Base-by-base conservation (phyloP, 2,888 invertebrate genomes). In the Drosophila paramelanica region DNA sequence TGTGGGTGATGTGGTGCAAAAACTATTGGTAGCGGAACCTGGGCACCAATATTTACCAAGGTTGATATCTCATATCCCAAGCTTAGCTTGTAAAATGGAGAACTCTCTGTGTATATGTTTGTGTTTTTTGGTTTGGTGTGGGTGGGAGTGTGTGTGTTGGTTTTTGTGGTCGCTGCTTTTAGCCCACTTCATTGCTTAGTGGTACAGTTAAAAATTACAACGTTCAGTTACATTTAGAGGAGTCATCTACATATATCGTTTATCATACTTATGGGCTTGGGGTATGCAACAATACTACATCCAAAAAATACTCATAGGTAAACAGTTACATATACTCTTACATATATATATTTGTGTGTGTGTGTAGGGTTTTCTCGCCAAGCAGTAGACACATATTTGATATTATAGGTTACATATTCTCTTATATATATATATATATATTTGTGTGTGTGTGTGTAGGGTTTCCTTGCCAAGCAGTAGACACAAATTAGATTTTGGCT, bases 191-290 rank as follows among this genome's bases (percentile, higher is more conserved):
- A 81, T 81, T 87, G 73, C 84, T 89, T 89, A 87, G 67, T 60
- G 61, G 81, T 87, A 85, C 73, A 50, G 77, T 77, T 87, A 31
- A 79, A 75, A 85, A 81, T 87, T 87, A 85, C 89, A 87, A 89
- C 88, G 75, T 72, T 81, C 61, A 87, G 67, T 84, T 81, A 77
- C 73, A 81, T 59, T 77, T 77, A 84, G 62, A 81, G 81, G 66
- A 81, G 70, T 79, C 71, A 67, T 74, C 80, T 74, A 87, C 61
- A 53, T 70, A 43, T 49, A 49, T 41, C 25, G 14, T 17, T 17
- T 42, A 53, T 58, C 36, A 41, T 64, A 70, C 43, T 65, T 66
- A 23, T 61, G 62, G 46, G 25, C 53, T 56, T 55, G 73, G 49
- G 38, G 57, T 68, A 43, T 73, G 65, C 80, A 86, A 64, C 73